These are phyloP conservation scores for Gambusia yucatana DNA, from an alignment of 2,797 vertebrate genomes.

Conservation along the genomic window DNA sequence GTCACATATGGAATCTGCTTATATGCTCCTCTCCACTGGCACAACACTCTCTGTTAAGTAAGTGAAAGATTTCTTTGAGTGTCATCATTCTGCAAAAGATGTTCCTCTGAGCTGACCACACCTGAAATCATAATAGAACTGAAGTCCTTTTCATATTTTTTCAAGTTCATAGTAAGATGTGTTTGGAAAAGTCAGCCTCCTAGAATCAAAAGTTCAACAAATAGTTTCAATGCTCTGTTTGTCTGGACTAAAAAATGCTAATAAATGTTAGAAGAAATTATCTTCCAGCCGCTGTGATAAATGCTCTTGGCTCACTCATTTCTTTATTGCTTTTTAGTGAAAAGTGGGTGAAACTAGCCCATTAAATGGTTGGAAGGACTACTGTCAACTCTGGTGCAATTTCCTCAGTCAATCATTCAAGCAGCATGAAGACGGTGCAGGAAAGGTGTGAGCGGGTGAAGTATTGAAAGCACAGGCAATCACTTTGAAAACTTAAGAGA, in stretches of 20 bases:
- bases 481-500: conserved; percentile 49
- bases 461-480: conserved; percentile 61
- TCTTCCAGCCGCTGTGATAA: conserved; percentile 3
- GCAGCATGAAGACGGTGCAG: conserved; percentile 37
- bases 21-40: neutral
- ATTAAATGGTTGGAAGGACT: conserved; percentile 59
- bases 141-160: neutral
- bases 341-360: conserved; percentile 53
- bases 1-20: neutral
- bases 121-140: conserved; percentile 3
- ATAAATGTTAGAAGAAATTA: neutral
- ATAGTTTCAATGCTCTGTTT: conserved; percentile 7
- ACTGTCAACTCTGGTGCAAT: conserved; percentile 45
- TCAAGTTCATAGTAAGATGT: neutral
- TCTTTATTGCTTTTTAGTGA: conserved; percentile 13
- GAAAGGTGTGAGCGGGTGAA: conserved; percentile 56
- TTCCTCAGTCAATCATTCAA: conserved; percentile 57
- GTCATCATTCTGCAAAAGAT: conserved; percentile 19
- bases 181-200: neutral
- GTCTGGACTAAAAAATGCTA: neutral
- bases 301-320: conserved; percentile 21
- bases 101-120: conserved; percentile 2
- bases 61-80: conserved; percentile 15
- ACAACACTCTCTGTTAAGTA: neutral
- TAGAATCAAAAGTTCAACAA: neutral